Base-by-base conservation (phyloP, 2,888 invertebrate genomes). In the Lithophane leautieri region DNA sequence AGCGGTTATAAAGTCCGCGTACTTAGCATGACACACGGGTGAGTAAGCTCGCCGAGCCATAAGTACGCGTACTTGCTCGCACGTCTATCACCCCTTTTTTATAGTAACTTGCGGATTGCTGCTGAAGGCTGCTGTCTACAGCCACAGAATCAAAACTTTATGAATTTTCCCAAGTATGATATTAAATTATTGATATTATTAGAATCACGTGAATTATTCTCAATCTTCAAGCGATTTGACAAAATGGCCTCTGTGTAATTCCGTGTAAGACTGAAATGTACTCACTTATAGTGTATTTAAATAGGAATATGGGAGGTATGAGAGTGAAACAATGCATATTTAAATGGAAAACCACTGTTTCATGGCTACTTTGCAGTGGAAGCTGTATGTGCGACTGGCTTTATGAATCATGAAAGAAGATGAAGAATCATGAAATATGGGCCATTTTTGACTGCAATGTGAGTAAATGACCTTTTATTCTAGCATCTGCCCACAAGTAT, bases 251-350 rank as follows among this genome's bases (percentile, higher is more conserved):
- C 88, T 83, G 78, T 78, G 73, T 78, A 84, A 84, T 84, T 89
- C 88, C 89, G 89, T 83, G 90, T 85, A 91, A 91, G 91, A 91
- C 91, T 91, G 91, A 91, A 72, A 79, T 83, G 82, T 85, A 82
- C 73, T 85, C 84, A 83, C 79, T 80, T 81, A 79, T 84, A 85
- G 70, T 81, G 71, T 82, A 84, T 76, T 85, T 76, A 78, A 80
- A 67, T 81, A 81, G 68, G 81, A n/a, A 74, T 73, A 72, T 82
- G 66, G 67, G 61, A 73, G 74, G 66, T 79, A 65, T 73, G 78
- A 75, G 68, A 78, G 76, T 73, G 70, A 70, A 72, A 71, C 65
- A 73, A 54, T 40, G 54, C 71, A 71, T 71, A 61, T 68, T 56
- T 69, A 62, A 67, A 83, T 63, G 70, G 52, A 50, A 52, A 70